Base-by-base conservation (phyloP, 2,888 invertebrate species). In the Ophioninae sp. region DNA sequence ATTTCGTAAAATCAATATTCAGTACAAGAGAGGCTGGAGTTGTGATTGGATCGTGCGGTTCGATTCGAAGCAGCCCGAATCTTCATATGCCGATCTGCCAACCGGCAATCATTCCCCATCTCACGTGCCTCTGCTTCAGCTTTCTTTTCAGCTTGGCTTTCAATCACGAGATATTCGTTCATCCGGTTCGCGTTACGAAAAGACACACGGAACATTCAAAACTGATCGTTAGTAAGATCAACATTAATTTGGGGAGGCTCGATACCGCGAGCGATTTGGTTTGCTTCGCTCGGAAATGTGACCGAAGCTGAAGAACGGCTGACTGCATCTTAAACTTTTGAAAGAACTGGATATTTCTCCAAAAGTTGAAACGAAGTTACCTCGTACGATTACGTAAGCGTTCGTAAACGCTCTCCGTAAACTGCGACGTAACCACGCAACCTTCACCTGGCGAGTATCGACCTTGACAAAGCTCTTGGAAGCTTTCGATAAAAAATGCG, bases 181-280 rank as follows among this genome's bases (percentile, higher is more conserved):
- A 56, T n/a, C 56, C n/a, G 20, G n/a, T 20, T 21, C 13, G 6
- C n/a, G 21, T 67, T 20, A 37, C 50, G 57, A 41, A 21, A 68
- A 62, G 70, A 64, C 69, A 62, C 57, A 17, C 70, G 62, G 20
- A 61, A 61, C 64, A 67, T 23, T 57, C 20, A 65, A 30, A 75
- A 82, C 79, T 70, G 72, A 79, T 82, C 72, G 79, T 82, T 79
- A 82, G 69, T 50, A 70, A 67, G 79, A 72, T 76, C 75, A 41
- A 79, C 62, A 75, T 76, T 72, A 72, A 82, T 82, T 79, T 37
- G 65, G 72, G 67, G 21, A 72, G 65, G 75, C 79, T 79, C 82
- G 72, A 82, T 79, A 82, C 76, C 76, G 65, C 39, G 23, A 50
- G 50, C 8, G 3, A 23, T 70, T 67, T 65, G 41, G 8, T 44